Evolutionary conservation across 2,888 invertebrate genomes (phyloP).

Genomic region (Gandaritis pyraliata): DNA sequence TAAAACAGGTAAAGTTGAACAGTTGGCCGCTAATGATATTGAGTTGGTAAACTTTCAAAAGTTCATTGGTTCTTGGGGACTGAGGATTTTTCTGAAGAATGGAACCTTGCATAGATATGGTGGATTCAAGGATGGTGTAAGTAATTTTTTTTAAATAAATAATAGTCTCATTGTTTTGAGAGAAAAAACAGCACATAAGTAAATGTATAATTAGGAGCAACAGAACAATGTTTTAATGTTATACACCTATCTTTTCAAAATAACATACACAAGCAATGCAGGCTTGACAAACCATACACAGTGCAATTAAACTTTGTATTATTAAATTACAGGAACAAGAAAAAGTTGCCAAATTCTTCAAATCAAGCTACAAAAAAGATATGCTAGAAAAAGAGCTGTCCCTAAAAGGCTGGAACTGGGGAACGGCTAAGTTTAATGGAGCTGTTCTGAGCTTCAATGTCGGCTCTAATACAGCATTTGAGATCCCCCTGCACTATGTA

Average conservation of each 20-base stretch:
- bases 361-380: slow-evolving; percentile 91
- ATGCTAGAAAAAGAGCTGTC: slow-evolving; percentile 96
- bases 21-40: slow-evolving; percentile 92
- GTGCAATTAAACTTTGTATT: no score
- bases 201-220: no score
- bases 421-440: slow-evolving; percentile 96
- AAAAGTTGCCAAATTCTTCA: slow-evolving; percentile 95
- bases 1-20: slow-evolving; percentile 98
- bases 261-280: no score
- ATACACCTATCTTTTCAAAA: no score
- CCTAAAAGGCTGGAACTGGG: slow-evolving; percentile 99
- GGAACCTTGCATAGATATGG: slow-evolving; percentile 95
- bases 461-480: slow-evolving; percentile 94
- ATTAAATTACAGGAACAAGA: slow-evolving; percentile 90
- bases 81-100: slow-evolving; percentile 95
- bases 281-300: no score
- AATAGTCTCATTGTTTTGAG: no score
- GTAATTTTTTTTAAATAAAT: slow-evolving; percentile 40
- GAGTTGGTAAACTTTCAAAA: slow-evolving; percentile 96
- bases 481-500: slow-evolving; percentile 97
- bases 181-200: no score
- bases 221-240: no score
- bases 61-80: slow-evolving; percentile 95
- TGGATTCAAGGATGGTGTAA: slow-evolving; percentile 95
- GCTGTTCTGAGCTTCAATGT: slow-evolving; percentile 94